Conservation (phyloP, 1,140 invertebrate species). For the Drosophila sulfurigaster region DNA sequence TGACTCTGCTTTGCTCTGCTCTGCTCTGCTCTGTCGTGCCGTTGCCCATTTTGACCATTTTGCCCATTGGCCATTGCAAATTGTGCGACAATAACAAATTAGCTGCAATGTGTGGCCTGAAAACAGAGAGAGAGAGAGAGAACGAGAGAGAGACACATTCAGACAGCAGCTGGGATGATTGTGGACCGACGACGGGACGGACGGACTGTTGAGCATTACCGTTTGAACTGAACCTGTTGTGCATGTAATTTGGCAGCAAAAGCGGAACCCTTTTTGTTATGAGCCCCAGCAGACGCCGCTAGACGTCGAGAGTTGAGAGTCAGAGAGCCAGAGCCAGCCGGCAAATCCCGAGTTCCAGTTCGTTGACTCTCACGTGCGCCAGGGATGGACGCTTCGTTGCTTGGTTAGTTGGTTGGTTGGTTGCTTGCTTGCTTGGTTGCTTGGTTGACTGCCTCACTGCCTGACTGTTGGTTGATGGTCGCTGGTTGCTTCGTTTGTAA, state of each 20-base stretch:
- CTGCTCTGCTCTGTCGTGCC: neutral
- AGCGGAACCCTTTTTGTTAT: slow-evolving; percentile 56
- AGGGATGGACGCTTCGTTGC: slow-evolving; percentile 43
- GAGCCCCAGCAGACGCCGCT: slow-evolving; percentile 30
- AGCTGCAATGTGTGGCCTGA: slow-evolving; percentile 54
- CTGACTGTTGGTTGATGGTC: slow-evolving; percentile 1
- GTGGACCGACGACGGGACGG: neutral
- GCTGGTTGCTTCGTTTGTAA: neutral
- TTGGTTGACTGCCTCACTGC: neutral
- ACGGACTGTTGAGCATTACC: slow-evolving; percentile 35
- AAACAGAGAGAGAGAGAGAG: slow-evolving; percentile 5
- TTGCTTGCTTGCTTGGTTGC: slow-evolving; percentile 5
- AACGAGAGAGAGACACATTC: neutral
- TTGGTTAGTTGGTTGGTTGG: slow-evolving; percentile 8
- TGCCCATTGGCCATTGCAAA: slow-evolving; percentile 42
- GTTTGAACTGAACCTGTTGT: slow-evolving; percentile 63
- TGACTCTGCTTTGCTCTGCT: slow-evolving; percentile 14
- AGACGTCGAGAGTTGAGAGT: slow-evolving; percentile 47
- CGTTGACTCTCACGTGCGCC: slow-evolving; percentile 78
- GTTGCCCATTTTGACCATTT: slow-evolving; percentile 36
- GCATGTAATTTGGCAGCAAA: slow-evolving; percentile 46
- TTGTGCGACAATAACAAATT: slow-evolving; percentile 80
- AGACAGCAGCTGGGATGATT: neutral
- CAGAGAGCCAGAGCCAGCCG: slow-evolving; percentile 46
- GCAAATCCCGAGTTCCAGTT: slow-evolving; percentile 67